phyloP scores from a whole-genome alignment of 2,888 invertebrate genomes.

The Polyploca ridens region DNA sequence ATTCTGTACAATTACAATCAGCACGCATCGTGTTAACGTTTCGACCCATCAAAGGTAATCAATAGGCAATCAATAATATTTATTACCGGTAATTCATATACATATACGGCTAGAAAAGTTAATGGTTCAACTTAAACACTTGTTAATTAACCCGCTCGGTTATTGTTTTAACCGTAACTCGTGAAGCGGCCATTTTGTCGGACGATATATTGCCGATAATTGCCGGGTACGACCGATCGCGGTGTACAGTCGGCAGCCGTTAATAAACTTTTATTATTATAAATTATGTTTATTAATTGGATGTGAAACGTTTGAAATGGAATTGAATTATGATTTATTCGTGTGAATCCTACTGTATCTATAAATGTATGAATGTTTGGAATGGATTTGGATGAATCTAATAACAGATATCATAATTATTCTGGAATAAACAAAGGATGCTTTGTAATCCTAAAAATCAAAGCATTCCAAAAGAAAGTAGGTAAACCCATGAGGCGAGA shows the following conservation, averaged over 20 bases:
- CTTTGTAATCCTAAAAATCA: no score
- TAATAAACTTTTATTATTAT: conserved; percentile 6
- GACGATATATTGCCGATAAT: conserved; percentile 55
- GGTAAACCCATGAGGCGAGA: no score
- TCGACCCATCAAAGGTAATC: conserved; percentile 15
- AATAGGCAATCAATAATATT: conserved; percentile 30
- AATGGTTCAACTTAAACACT: conserved; percentile 30
- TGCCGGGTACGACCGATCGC: conserved; percentile 32
- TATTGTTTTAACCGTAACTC: conserved; percentile 38
- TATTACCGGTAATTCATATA: conserved; percentile 25
- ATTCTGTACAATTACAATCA: background rate
- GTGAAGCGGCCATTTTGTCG: conserved; percentile 33
- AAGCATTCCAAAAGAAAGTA: no score
- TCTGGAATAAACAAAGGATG: no score
- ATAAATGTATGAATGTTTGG: no score
- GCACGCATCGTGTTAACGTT: no score
- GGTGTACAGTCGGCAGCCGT: conserved; percentile 28
- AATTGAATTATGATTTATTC: background rate
- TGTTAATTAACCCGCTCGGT: conserved; percentile 45
- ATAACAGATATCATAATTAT: no score
- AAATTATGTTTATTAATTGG: conserved; percentile 6
- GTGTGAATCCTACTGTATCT: background rate
- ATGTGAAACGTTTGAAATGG: background rate
- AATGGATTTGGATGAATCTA: no score
- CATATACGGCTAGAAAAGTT: conserved; percentile 28